Percentiles rank a stretch among this genome's conserved stretches.
Conservation (phyloP, 2,888 invertebrate species). For the Blera fallax region DNA sequence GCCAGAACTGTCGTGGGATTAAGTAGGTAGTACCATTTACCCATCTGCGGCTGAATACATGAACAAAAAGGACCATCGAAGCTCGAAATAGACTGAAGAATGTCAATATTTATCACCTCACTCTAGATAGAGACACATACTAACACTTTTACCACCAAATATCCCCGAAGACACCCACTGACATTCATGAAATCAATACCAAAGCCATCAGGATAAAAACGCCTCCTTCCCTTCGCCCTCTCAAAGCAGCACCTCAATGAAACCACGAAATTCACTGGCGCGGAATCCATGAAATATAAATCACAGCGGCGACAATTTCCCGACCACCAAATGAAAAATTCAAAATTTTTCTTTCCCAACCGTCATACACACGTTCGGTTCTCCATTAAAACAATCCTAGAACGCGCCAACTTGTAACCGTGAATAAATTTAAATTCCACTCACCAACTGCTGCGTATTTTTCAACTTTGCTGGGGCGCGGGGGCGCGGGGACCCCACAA, state of each 20-base stretch:
- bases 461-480: not conserved
- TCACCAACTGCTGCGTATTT: constrained; percentile 25
- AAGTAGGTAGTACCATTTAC: too few relatives aligned
- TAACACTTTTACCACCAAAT: too few relatives aligned
- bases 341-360: constrained; percentile 20
- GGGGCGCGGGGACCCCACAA: not conserved
- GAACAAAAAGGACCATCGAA: too few relatives aligned
- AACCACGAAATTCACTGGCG: constrained; percentile 50
- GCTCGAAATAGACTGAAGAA: too few relatives aligned
- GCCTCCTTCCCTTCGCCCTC: too few relatives aligned
- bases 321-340: constrained; percentile 71
- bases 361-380: constrained; percentile 33
- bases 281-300: constrained; percentile 67
- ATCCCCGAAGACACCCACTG: too few relatives aligned
- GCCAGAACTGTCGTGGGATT: too few relatives aligned
- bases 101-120: too few relatives aligned
- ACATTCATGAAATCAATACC: too few relatives aligned
- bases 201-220: too few relatives aligned
- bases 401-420: not conserved
- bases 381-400: constrained; percentile 62
- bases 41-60: too few relatives aligned
- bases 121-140: too few relatives aligned
- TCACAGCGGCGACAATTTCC: constrained; percentile 63
- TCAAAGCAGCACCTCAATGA: not conserved
- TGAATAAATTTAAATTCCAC: constrained; percentile 54